Conservation (phyloP, 1,140 invertebrate genomes). For the Agrypnia vestita region DNA sequence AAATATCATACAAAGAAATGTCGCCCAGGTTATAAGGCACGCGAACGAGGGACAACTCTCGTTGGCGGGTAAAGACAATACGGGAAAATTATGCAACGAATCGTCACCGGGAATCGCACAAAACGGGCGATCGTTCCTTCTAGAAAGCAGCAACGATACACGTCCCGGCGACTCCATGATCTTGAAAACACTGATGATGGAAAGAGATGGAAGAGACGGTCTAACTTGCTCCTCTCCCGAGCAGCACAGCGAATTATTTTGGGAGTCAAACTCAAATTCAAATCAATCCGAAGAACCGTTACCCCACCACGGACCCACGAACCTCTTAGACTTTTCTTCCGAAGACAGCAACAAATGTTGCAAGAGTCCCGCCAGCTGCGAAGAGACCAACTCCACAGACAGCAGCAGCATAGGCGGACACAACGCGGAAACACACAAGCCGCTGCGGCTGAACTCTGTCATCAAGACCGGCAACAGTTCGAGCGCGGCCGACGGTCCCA, state of each 20-base stretch:
- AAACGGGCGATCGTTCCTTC: slow-evolving; percentile 67
- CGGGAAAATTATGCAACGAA: slow-evolving; percentile 23
- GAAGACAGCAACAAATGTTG: slow-evolving; percentile 72
- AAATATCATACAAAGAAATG: slow-evolving; percentile 53
- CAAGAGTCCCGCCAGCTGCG: slow-evolving; percentile 68
- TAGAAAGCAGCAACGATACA: slow-evolving; percentile 65
- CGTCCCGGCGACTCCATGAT: slow-evolving; percentile 61
- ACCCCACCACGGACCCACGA: slow-evolving; percentile 54
- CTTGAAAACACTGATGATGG: slow-evolving; percentile 64
- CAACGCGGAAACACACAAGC: slow-evolving; percentile 60
- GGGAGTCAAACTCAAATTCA: slow-evolving; percentile 69
- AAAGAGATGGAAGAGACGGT: slow-evolving; percentile 64
- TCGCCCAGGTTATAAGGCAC: slow-evolving; percentile 55
- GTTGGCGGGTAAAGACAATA: neutral
- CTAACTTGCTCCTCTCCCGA: slow-evolving; percentile 66
- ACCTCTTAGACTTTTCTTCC: slow-evolving; percentile 67
- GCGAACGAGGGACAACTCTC: slow-evolving; percentile 42
- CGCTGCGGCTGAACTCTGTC: slow-evolving; percentile 68
- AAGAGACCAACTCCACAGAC: slow-evolving; percentile 70
- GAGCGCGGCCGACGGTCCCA: slow-evolving; percentile 55
- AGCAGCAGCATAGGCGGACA: slow-evolving; percentile 63
- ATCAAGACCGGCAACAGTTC: slow-evolving; percentile 64
- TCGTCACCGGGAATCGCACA: slow-evolving; percentile 49
- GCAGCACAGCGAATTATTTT: slow-evolving; percentile 68
- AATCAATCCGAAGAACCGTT: slow-evolving; percentile 66